phyloP scores from a whole-genome alignment of 1,140 invertebrate genomes.

The Aphelenchoides fujianensis region DNA sequence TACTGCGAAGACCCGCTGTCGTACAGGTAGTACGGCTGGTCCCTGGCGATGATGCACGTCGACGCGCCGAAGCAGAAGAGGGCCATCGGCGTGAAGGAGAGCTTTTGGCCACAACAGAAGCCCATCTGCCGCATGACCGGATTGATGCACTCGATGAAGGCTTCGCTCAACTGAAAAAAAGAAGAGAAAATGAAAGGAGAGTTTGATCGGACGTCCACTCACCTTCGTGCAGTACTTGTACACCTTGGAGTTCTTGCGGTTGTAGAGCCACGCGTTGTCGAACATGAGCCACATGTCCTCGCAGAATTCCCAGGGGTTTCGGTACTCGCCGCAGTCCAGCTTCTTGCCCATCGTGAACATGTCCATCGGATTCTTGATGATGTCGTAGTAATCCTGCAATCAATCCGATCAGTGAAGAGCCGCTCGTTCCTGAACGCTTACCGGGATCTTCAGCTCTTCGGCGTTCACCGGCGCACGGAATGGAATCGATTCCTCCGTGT shows the following conservation, averaged over 20 bases:
- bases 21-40: slow-evolving; percentile 96
- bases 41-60: slow-evolving; percentile 92
- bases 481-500: slow-evolving; percentile 88
- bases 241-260: slow-evolving; percentile 92
- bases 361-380: slow-evolving; percentile 96
- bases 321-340: slow-evolving; percentile 82
- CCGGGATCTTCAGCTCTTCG: slow-evolving; percentile 53
- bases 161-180: slow-evolving; percentile 91
- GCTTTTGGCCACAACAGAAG: slow-evolving; percentile 96
- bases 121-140: slow-evolving; percentile 95
- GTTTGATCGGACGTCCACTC: no score
- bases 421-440: slow-evolving; percentile 23
- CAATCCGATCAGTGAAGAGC: slow-evolving; percentile 30
- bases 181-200: no score
- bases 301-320: slow-evolving; percentile 97
- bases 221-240: no score
- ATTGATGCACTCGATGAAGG: slow-evolving; percentile 95
- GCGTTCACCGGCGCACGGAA: slow-evolving; percentile 96
- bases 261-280: slow-evolving; percentile 99
- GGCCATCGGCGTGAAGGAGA: slow-evolving; percentile 97
- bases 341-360: no score
- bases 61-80: slow-evolving; percentile 98
- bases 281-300: slow-evolving; percentile 99
- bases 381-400: slow-evolving; percentile 93
- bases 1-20: slow-evolving; percentile 74